Evolutionary conservation across 1,140 invertebrate species (phyloP).

Genomic region (Eurosta solidaginis): DNA sequence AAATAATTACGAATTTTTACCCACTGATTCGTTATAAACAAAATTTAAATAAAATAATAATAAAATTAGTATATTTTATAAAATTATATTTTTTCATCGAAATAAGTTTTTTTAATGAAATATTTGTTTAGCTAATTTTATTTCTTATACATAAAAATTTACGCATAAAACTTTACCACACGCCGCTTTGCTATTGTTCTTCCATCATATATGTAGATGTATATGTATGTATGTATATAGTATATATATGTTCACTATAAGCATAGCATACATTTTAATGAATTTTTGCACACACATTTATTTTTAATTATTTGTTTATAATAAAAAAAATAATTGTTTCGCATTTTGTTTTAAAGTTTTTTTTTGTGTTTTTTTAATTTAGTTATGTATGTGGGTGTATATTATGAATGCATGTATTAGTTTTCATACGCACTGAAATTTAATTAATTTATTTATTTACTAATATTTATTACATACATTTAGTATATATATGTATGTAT

Average conservation of each 20-base stretch:
- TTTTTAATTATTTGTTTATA: not conserved
- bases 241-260: no score
- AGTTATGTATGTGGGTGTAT: not conserved
- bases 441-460: not conserved
- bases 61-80: no score
- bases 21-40: no score
- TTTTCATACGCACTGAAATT: constrained; percentile 24
- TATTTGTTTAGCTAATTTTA: not conserved
- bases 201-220: not conserved
- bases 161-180: not conserved
- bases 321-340: not conserved
- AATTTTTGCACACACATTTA: not conserved
- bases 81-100: not conserved
- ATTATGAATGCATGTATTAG: not conserved
- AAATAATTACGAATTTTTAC: no score
- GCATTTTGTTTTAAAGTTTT: not conserved
- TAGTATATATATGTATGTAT: no score
- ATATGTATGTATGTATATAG: no score
- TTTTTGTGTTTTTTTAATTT: not conserved
- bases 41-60: no score
- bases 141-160: not conserved
- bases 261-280: no score
- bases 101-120: not conserved
- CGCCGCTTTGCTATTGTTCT: not conserved
- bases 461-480: not conserved